Evolutionary conservation across 2,797 vertebrate genomes (phyloP).

Genomic region (Dipus sagitta): DNA sequence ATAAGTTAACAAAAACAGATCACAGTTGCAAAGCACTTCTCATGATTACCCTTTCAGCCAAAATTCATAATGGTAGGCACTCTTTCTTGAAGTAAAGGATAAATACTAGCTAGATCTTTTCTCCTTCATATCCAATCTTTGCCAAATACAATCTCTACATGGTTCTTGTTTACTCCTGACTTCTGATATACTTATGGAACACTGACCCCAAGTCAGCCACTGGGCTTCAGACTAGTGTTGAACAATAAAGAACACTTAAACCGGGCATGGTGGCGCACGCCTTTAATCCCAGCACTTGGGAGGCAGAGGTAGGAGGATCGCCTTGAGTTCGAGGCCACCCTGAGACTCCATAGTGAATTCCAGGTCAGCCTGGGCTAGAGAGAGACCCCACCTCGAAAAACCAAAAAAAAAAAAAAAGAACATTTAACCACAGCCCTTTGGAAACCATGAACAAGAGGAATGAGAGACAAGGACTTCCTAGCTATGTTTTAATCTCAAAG

Average conservation of each 20-base stretch:
- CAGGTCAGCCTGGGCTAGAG: too few relatives aligned
- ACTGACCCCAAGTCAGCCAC: not conserved
- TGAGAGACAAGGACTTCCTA: not conserved
- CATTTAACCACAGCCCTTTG: not conserved
- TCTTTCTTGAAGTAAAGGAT: constrained; percentile 26
- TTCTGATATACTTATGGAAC: not conserved
- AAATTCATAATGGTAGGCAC: not conserved
- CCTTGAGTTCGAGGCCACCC: too few relatives aligned
- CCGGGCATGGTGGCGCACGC: too few relatives aligned
- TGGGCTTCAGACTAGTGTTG: not conserved
- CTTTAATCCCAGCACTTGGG: too few relatives aligned
- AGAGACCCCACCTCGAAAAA: too few relatives aligned
- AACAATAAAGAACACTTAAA: not conserved
- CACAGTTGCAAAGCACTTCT: not conserved
- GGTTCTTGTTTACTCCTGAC: not conserved
- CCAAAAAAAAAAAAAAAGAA: too few relatives aligned
- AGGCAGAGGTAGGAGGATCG: too few relatives aligned
- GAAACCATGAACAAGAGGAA: not conserved
- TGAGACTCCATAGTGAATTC: too few relatives aligned
- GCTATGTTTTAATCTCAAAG: not conserved
- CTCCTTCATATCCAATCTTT: not conserved
- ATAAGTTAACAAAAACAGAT: not conserved
- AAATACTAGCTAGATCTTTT: not conserved
- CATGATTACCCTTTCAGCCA: not conserved
- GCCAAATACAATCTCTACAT: not conserved